Conservation (phyloP, 2,888 invertebrate genomes). For the Athalia cordata region DNA sequence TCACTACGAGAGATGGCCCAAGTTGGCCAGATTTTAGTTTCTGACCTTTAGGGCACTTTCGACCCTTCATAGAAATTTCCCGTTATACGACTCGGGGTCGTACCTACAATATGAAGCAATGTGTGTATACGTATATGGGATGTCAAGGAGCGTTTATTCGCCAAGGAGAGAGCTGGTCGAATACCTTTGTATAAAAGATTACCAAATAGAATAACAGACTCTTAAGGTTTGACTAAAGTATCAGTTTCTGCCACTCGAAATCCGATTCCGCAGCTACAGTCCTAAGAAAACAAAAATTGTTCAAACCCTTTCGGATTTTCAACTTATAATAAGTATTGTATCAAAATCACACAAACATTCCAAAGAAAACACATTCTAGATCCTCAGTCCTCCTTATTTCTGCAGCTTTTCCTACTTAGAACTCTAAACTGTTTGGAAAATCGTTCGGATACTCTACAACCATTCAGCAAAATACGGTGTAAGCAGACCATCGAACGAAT, state of each 20-base stretch:
- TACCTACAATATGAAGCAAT: background rate
- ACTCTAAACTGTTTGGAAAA: slow-evolving; percentile 38
- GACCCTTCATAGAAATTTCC: background rate
- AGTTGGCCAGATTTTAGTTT: slow-evolving; percentile 51
- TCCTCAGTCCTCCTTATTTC: background rate
- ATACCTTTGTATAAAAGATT: slow-evolving; percentile 45
- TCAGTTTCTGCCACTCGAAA: slow-evolving; percentile 44
- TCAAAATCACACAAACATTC: slow-evolving; percentile 40
- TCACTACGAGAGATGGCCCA: slow-evolving; percentile 56
- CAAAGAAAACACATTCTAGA: background rate
- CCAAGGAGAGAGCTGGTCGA: slow-evolving; percentile 6
- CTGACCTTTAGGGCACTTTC: slow-evolving; percentile 5
- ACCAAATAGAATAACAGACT: slow-evolving; percentile 40
- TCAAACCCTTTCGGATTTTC: slow-evolving; percentile 22
- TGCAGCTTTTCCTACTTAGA: slow-evolving; percentile 3
- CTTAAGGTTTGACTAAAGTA: slow-evolving; percentile 39
- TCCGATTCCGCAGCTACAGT: slow-evolving; percentile 39
- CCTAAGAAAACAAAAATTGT: slow-evolving; percentile 29
- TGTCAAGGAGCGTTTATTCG: slow-evolving; percentile 13
- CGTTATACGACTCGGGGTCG: background rate
- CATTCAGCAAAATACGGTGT: slow-evolving; percentile 11
- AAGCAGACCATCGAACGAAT: background rate
- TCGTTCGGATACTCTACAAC: background rate
- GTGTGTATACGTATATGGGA: slow-evolving; percentile 2
- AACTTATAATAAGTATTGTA: slow-evolving; percentile 19